phyloP scores from a whole-genome alignment of 1,140 invertebrate genomes.

The Bombus confusus region DNA sequence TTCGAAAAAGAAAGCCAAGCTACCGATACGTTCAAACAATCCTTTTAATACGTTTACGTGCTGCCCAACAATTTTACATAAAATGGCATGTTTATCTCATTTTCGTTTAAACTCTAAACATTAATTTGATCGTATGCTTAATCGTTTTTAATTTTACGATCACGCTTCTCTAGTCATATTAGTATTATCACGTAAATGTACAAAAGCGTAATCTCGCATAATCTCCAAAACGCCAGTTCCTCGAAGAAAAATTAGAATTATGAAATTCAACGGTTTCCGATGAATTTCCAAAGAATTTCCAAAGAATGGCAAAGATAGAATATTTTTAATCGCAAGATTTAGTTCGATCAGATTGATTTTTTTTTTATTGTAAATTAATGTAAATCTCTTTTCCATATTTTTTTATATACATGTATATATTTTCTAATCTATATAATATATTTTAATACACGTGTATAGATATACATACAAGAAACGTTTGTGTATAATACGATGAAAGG shows the following conservation, averaged over 20 bases:
- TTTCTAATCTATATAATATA: slow-evolving; percentile 52
- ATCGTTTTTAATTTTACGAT: not conserved
- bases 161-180: slow-evolving; percentile 12
- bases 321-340: slow-evolving; percentile 4
- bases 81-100: not conserved
- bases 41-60: not conserved
- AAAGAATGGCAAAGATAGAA: not conserved
- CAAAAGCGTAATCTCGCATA: not conserved
- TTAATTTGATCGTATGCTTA: not conserved
- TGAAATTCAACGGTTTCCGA: not conserved
- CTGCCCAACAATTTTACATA: not conserved
- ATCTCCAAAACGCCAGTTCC: slow-evolving; percentile 1
- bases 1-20: not conserved
- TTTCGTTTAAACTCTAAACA: not conserved
- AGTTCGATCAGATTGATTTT: slow-evolving; percentile 5
- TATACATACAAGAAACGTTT: slow-evolving; percentile 4
- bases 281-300: not conserved
- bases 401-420: slow-evolving; percentile 37
- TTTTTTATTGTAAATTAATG: not conserved
- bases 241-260: not conserved
- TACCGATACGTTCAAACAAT: not conserved
- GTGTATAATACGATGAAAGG: not conserved
- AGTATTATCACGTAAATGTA: not conserved
- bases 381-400: slow-evolving; percentile 30
- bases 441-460: slow-evolving; percentile 45